Percentiles rank a stretch among this genome's conserved stretches.
Evolutionary conservation across 2,113 vertebrate species (phyloP).

Genomic region (Dermatemys mawii): DNA sequence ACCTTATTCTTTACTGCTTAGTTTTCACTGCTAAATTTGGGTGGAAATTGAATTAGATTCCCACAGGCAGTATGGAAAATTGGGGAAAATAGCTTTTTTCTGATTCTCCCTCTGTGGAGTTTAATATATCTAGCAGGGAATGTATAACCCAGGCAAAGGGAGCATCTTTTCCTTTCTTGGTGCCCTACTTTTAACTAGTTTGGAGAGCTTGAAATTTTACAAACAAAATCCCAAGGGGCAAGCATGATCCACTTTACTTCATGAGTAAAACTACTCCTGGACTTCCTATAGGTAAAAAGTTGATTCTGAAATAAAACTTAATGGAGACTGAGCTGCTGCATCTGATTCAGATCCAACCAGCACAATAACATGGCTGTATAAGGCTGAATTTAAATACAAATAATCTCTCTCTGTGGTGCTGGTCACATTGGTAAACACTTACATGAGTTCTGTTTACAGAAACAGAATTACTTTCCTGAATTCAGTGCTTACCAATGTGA

Average conservation of each 20-base stretch:
- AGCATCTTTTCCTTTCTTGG: slow-evolving; percentile 47
- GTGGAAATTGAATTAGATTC: slow-evolving; percentile 89
- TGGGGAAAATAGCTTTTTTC: slow-evolving; percentile 81
- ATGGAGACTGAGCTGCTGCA: neutral
- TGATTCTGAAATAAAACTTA: neutral
- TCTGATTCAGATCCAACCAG: neutral
- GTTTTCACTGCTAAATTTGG: slow-evolving; percentile 75
- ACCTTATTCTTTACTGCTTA: slow-evolving; percentile 70
- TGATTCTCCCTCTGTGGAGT: slow-evolving; percentile 75
- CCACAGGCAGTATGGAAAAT: slow-evolving; percentile 83
- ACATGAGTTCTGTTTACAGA: neutral
- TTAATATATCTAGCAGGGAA: slow-evolving; percentile 77
- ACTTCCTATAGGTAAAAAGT: neutral
- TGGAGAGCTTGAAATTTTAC: slow-evolving; percentile 62
- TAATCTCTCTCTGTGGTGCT: neutral
- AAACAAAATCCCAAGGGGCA: slow-evolving; percentile 34
- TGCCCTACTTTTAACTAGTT: slow-evolving; percentile 65
- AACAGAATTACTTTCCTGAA: neutral
- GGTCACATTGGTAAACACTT: neutral
- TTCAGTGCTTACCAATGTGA: neutral
- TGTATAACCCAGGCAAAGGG: neutral
- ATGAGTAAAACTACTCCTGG: neutral
- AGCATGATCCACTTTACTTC: neutral
- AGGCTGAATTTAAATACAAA: neutral
- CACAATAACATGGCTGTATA: neutral